Evolutionary conservation across 2,113 vertebrate genomes (phyloP), one percentile per base, ranked within the genome.

Genomic region (Crocuta crocuta): DNA sequence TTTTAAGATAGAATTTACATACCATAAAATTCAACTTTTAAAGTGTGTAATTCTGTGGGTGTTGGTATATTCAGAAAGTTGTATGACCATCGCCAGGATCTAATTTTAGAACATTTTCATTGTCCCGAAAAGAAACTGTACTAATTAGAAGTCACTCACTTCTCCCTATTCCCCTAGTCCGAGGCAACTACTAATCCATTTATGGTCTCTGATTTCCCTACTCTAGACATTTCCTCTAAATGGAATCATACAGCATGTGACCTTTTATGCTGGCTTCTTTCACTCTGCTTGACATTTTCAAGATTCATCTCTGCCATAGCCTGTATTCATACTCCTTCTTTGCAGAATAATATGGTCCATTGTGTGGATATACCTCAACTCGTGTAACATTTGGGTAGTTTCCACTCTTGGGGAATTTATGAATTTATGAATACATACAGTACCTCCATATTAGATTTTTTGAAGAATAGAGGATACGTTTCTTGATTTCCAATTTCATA

Each of bases 401-500:
- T n/a, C 50, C 31, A 23, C 45, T 7, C 35, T 10, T 50, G 39
- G 28, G 35, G 50, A 53, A 35, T 23, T 55, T 35, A n/a, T 7
- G 16, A 63, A 82, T 35, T 43, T 66, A 61, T 1, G 10, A 70
- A 61, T 2, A n/a, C 23, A 39, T 1, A 33, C 0, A 28, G 5
- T 45, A 71, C 85, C 48, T 71, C 31, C 61, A 13, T 19, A 12
- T 63, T 68, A n/a, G 82, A 91, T n/a, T 63, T 80, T 58, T 73
- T 83, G 9, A 80, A 24, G 35, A 79, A n/a, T 45, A 71, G 48
- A 58, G 58, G 33, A 31, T 50, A 33, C 1, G 5, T 8, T 70
- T 35, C 76, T 58, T 58, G 63, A 83, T 95, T 61, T 95, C 48
- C 70, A 94, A 28, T 0, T 24, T 81, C 98, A 28, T 76, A 97